These are phyloP conservation scores for Diorhabda carinulata DNA, from an alignment of 1,140 invertebrate genomes.

Conservation along the genomic window DNA sequence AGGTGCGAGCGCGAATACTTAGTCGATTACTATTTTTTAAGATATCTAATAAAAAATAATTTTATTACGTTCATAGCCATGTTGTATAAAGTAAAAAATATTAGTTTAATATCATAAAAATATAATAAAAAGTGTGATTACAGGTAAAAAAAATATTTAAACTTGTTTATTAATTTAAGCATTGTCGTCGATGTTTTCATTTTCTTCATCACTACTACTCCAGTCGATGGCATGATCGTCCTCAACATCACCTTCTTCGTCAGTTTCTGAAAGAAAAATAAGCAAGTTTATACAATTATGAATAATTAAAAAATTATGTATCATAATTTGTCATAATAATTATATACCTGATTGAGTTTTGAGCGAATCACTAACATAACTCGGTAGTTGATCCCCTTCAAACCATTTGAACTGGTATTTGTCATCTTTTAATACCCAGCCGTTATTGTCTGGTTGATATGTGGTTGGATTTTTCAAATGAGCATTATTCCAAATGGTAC, in stretches of 20 bases:
- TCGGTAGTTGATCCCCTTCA: too few species aligned
- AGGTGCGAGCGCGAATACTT: too few species aligned
- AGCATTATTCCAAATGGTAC: too few species aligned
- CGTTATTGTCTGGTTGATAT: too few species aligned
- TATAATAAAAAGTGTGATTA: slow-evolving; percentile 1
- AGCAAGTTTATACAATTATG: background rate
- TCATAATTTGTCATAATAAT: slow-evolving; percentile 10
- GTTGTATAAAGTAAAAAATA: slow-evolving; percentile 12
- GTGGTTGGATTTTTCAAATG: too few species aligned
- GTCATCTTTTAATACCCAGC: too few species aligned
- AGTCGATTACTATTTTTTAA: slow-evolving; percentile 12
- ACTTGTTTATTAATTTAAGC: slow-evolving; percentile 7
- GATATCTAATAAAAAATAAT: slow-evolving; percentile 14
- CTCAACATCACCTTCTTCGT: slow-evolving; percentile 12
- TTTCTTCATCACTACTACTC: slow-evolving; percentile 14
- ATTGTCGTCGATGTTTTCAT: slow-evolving; percentile 14
- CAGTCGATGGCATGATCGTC: slow-evolving; percentile 13
- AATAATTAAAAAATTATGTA: slow-evolving; percentile 5
- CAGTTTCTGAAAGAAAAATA: slow-evolving; percentile 9
- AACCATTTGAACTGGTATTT: background rate
- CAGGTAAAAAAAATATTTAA: slow-evolving; percentile 8
- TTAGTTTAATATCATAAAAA: background rate
- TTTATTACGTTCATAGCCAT: slow-evolving; percentile 14
- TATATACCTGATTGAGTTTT: background rate
- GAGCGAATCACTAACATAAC: too few species aligned